Evolutionary conservation across 2,113 vertebrate species (phyloP), one percentile per base, ranked within the genome.

Genomic region (Tamias sibiricus): DNA sequence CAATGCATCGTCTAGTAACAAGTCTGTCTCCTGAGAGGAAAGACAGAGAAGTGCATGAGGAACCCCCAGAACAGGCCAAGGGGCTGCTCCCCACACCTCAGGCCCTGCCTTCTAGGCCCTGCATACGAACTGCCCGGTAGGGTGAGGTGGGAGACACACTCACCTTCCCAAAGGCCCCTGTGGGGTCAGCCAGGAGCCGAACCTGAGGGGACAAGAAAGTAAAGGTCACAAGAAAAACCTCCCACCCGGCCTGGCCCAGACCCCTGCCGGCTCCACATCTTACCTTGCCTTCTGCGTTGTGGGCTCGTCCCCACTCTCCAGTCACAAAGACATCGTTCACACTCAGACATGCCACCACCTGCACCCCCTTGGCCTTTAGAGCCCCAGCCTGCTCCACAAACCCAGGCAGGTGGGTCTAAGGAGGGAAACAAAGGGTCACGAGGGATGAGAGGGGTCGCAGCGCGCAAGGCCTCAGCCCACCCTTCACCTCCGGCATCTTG

Each of bases 321-420:
- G 99, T 99, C 91, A 99, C 99, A 32, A 99, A 99, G 14, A 98
- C 99, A 20, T 99, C 99, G 13, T 99, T 99, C 77, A 99, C 99
- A 0, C 99, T 98, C 59, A 99, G 86, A 10, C 99, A 99, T 0
- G 99, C 99, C 0, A 99, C 90, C 79, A 99, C 99, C 90, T 99
- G 97, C 1, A 98, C 82, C 1, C 99, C 99, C 97, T 98, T 99
- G 74, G 95, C 97, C 97, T 95, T 99, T 95, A 99, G 96, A 3
- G 98, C 98, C 0, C 0, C 99, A 2, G 98, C 98, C 85, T 99
- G 98, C 93, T 98, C 83, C 97, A 99, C 98, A 64, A 99, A 99
- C n/a, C 99, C 99, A 26, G 99, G 99, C 37, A 99, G 98, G 97
- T 99, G 99, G 37, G 99, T 99, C 99, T 99, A 97, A 71, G 83